Base-by-base conservation (phyloP, 2,888 invertebrate species). In the Osedax frankpressi region DNA sequence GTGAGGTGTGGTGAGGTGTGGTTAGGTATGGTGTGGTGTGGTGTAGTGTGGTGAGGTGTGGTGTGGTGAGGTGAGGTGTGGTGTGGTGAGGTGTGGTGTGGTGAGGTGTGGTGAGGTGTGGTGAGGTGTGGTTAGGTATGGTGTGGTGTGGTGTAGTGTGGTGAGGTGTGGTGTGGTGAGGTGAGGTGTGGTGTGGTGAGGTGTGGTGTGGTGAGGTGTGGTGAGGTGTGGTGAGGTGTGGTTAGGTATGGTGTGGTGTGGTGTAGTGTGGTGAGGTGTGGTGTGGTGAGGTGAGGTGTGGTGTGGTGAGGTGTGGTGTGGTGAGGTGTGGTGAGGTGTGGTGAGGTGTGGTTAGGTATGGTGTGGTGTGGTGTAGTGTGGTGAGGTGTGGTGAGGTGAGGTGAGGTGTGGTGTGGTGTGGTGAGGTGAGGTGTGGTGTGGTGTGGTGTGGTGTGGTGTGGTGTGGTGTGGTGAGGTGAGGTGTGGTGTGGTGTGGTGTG, bases 401-500 rank as follows among this genome's bases (percentile, higher is more conserved):
- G 0, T 1, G 30, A 30, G 44, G 6, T 26, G 30, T 14, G 44
- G 1, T n/a, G 30, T 70, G 27, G 24, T 1, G 11, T 70, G n/a
- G 24, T n/a, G 30, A 25, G 25, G n/a, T 11, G 24, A 24, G 25
- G n/a, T n/a, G 24, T 65, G 25, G 11, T 11, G 24, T 65, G 25
- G n/a, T n/a, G 24, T 14, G 25, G n/a, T 24, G 24, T 14, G 25
- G n/a, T 24, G 24, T 65, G 25, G 6, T 24, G 24, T 24, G 25
- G n/a, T 11, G 24, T n/a, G n/a, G n/a, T n/a, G n/a, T n/a, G n/a
- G n/a, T n/a, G n/a, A n/a, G n/a, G n/a, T 24, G 59, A 25, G 28
- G 27, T 1, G 28, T 68, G 27, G 26, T 2, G 27, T 68, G 1
- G 72, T 72, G 72, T 72, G 63, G 72, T 72, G 72, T 72, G 63